phyloP scores from a whole-genome alignment of 2,797 vertebrate genomes.

The Champsocephalus gunnari region DNA sequence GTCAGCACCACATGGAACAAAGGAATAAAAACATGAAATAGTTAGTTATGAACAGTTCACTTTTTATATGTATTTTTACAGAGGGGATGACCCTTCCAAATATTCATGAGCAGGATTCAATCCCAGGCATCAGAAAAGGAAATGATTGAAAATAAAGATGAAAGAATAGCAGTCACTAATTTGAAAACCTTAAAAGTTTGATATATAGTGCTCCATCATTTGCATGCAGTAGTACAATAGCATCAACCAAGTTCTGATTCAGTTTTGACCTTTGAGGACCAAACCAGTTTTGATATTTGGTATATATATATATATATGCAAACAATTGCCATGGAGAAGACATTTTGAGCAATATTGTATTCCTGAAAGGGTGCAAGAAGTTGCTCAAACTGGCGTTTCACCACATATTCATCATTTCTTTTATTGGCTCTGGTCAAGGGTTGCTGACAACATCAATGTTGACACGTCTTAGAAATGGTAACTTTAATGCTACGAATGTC shows the following conservation, averaged over 20 bases:
- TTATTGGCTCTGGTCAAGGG: too few species aligned
- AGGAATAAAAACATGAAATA: background rate
- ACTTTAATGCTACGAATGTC: too few species aligned
- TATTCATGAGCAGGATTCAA: too few species aligned
- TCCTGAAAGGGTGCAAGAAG: background rate
- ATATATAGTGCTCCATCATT: background rate
- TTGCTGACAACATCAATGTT: too few species aligned
- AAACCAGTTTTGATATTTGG: background rate
- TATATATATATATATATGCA: too few species aligned
- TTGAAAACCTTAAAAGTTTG: background rate
- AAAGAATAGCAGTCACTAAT: background rate
- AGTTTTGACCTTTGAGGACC: background rate
- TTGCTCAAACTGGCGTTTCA: background rate
- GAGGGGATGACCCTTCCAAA: too few species aligned
- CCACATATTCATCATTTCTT: too few species aligned
- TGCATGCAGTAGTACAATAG: background rate
- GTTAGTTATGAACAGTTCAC: background rate
- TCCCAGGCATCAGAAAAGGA: background rate
- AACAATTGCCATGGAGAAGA: background rate
- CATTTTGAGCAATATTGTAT: background rate
- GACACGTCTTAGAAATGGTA: too few species aligned
- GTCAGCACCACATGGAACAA: conserved; percentile 59
- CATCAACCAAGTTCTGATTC: background rate
- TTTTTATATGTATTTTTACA: too few species aligned
- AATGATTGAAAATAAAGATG: background rate